A percentile compares a stretch with the other conserved stretches of the same genome.
phyloP scores from a whole-genome alignment of 2,113 vertebrate genomes.

The Percopsis transmontana region DNA sequence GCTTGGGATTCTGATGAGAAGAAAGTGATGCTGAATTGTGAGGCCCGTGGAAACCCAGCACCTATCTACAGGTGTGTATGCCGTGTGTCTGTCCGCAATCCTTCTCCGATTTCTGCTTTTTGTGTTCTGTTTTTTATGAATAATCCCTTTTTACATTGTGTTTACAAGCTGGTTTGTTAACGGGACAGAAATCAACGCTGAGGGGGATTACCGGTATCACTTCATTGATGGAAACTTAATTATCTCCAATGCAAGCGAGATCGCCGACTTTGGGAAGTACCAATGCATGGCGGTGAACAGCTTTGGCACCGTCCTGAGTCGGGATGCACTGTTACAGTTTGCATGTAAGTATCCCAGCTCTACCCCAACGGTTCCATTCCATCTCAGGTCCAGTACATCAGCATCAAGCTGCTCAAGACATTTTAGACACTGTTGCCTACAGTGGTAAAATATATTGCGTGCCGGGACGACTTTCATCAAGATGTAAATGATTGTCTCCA shows the following conservation, averaged over 20 bases:
- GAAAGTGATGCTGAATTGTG: constrained; percentile 89
- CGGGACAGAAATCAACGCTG: constrained; percentile 83
- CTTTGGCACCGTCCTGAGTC: constrained; percentile 87
- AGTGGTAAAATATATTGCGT: background rate
- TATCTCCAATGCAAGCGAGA: constrained; percentile 86
- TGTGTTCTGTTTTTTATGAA: constrained; percentile 1
- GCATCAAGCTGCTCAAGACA: background rate
- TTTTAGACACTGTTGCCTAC: background rate
- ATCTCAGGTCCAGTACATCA: background rate
- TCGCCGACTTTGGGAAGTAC: constrained; percentile 86
- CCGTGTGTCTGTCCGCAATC: constrained; percentile 18
- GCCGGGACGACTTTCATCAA: background rate
- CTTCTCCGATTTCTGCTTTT: background rate
- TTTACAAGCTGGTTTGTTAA: constrained; percentile 89
- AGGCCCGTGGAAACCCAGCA: constrained; percentile 85
- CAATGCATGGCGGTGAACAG: constrained; percentile 88
- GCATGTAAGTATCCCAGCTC: constrained; percentile 87
- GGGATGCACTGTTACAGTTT: constrained; percentile 89
- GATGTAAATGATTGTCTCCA: constrained; percentile 28
- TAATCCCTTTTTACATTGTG: constrained; percentile 2
- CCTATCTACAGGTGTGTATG: constrained; percentile 88
- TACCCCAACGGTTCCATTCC: background rate
- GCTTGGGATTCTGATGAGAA: constrained; percentile 90
- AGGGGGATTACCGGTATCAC: constrained; percentile 86
- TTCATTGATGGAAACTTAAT: constrained; percentile 88